Base-by-base conservation (phyloP, 2,888 invertebrate species). In the Quadroppia sp. region DNA sequence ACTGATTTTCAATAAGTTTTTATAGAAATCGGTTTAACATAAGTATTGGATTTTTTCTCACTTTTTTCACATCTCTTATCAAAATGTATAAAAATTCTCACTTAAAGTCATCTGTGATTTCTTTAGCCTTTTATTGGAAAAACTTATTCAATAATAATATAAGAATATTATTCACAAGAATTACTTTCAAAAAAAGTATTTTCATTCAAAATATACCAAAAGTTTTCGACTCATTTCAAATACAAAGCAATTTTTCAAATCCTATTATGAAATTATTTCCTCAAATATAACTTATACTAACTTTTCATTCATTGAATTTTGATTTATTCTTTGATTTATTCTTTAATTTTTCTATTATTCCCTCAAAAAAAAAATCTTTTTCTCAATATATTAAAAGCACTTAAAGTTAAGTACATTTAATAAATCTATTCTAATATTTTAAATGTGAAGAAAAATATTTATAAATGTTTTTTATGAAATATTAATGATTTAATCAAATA, bases 401-500 rank as follows among this genome's bases (percentile, higher is more conserved):
- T 45, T 45, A 45, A 45, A 45, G 15, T 45, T 45, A 45, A 45
- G 15, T 6, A 15, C 45, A 15, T 45, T 45, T 45, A 45, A 2
- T 45, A 45, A 15, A 45, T 45, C 2, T 45, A 2, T 45, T 45
- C 2, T 45, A 36, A 7, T 45, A 13, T 11, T 17, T 17, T 45
- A 45, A 45, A 15, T 13, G 2, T 45, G 6, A 45, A 45, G 15
- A 2, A 6, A 45, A 15, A 17, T 2, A 45, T 45, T 13, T 2
- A 36, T 7, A 36, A 36, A 45, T 45, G 11, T 45, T 45, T 45
- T 45, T 45, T 45, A 45, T 45, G 45, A 45, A 45, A 6, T 11
- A 45, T 45, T 45, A 45, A 45, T 45, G 45, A 45, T 45, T 45
- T 45, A 45, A 45, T 45, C 45, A n/a, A n/a, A n/a, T n/a, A n/a